These are phyloP conservation scores for Tragulus kanchil DNA, from an alignment of 2,113 vertebrate genomes.

Conservation along the genomic window DNA sequence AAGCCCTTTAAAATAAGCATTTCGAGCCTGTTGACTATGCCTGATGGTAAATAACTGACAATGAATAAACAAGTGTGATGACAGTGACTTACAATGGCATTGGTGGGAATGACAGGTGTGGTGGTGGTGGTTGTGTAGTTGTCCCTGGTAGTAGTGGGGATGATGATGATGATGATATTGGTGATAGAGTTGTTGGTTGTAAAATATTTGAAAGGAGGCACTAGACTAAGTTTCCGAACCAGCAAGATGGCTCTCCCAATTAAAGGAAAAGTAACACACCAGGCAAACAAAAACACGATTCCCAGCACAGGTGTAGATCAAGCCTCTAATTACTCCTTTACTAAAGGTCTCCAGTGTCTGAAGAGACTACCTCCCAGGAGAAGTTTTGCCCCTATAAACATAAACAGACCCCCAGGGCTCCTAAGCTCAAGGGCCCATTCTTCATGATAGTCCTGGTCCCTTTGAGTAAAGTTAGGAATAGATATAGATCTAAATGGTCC, in stretches of 20 bases:
- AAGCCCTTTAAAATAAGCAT: neutral
- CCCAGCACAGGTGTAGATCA: neutral
- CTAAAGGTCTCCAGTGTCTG: neutral
- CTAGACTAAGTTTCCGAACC: neutral
- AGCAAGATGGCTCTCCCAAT: neutral
- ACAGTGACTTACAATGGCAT: neutral
- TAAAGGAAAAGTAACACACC: neutral
- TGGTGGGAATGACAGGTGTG: neutral
- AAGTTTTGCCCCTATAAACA: neutral
- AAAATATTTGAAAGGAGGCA: neutral
- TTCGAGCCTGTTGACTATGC: neutral
- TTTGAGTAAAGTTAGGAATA: neutral
- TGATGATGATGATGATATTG: rapidly evolving
- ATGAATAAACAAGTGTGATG: neutral
- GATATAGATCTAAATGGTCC: neutral
- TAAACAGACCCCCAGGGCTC: neutral
- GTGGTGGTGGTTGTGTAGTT: neutral
- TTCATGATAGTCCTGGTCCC: neutral
- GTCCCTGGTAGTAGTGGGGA: neutral
- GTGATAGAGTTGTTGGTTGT: neutral
- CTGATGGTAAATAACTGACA: neutral
- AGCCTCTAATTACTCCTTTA: constrained; percentile 52
- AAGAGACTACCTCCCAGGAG: constrained; percentile 9
- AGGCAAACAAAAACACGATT: neutral
- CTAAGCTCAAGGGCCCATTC: neutral